These are phyloP conservation scores for Gnathonemus echidnorhynchus DNA, from an alignment of 2,113 vertebrate species.

Conservation along the genomic window DNA sequence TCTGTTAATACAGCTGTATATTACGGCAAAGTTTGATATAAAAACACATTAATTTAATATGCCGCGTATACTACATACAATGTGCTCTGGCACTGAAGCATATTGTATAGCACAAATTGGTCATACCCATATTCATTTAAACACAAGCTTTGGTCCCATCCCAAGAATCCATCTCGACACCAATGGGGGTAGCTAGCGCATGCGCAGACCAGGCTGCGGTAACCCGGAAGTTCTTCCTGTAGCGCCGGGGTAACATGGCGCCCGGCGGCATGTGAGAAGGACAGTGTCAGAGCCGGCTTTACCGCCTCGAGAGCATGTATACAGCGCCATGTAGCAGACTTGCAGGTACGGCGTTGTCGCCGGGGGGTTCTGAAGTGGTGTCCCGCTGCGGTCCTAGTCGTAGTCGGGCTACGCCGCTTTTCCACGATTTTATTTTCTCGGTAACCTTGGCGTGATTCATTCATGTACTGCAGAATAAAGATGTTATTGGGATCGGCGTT, in stretches of 20 bases:
- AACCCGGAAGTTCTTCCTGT: slow-evolving; percentile 45
- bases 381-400: neutral
- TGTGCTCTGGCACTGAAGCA: neutral
- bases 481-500: neutral
- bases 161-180: neutral
- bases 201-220: neutral
- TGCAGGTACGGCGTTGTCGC: slow-evolving; percentile 45
- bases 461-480: neutral
- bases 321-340: slow-evolving; percentile 56
- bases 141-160: neutral
- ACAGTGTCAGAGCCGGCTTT: slow-evolving; percentile 35
- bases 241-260: slow-evolving; percentile 57
- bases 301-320: slow-evolving; percentile 51
- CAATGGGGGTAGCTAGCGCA: neutral
- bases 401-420: neutral
- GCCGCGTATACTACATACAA: neutral
- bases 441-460: neutral
- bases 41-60: neutral
- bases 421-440: neutral
- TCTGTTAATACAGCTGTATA: neutral
- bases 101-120: neutral
- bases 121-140: neutral
- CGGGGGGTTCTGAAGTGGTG: neutral
- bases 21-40: neutral
- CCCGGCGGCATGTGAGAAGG: slow-evolving; percentile 50